Evolutionary conservation across 2,888 invertebrate genomes (phyloP).

Genomic region (Drosophila koepferae): DNA sequence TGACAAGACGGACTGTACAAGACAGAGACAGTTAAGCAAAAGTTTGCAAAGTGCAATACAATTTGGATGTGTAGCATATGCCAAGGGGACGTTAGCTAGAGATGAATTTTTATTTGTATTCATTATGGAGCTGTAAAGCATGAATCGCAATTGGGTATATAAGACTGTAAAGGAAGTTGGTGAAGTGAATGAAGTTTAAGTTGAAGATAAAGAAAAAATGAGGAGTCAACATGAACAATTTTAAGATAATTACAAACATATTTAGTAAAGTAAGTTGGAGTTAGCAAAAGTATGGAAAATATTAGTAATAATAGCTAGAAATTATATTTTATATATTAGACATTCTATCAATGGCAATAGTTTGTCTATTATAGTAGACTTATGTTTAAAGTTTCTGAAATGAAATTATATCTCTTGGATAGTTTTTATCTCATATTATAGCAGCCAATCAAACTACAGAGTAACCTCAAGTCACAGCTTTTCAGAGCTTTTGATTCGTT

Average conservation of each 20-base stretch:
- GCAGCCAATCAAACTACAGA: neutral
- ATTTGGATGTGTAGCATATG: slow-evolving; percentile 37
- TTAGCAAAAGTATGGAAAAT: too few relatives aligned
- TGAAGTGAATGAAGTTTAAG: neutral
- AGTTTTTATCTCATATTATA: neutral
- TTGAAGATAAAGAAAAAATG: neutral
- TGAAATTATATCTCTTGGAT: too few relatives aligned
- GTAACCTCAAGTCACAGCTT: neutral
- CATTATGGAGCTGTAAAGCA: slow-evolving; percentile 2
- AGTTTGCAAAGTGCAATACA: slow-evolving; percentile 57
- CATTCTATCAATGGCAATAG: neutral
- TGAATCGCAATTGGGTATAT: neutral
- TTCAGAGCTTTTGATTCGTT: neutral
- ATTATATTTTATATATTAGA: too few relatives aligned
- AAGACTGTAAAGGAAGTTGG: neutral
- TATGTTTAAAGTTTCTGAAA: neutral
- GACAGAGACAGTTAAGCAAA: slow-evolving; percentile 42
- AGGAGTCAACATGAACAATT: too few relatives aligned
- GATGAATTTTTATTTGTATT: slow-evolving; percentile 47
- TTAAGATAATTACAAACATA: too few relatives aligned
- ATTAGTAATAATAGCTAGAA: too few relatives aligned
- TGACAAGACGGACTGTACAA: slow-evolving; percentile 39
- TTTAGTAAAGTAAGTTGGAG: too few relatives aligned
- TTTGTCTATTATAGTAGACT: neutral
- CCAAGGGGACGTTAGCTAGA: slow-evolving; percentile 36